Conservation (phyloP, 2,888 invertebrate species). For the Dinocampus coccinellae region DNA sequence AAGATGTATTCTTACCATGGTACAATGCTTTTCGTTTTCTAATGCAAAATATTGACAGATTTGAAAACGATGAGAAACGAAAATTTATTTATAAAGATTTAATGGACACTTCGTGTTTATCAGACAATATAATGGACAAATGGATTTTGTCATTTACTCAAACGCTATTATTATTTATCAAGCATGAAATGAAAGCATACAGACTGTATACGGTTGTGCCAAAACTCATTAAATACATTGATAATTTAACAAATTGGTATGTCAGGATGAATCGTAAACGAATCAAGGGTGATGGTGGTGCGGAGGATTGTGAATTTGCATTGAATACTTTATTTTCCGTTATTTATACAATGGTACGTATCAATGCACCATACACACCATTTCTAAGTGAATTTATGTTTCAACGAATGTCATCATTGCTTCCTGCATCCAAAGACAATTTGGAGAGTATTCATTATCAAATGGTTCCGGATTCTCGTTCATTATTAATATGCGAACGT, state of each 20-base stretch:
- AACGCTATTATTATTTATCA: conserved; percentile 88
- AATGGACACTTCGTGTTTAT: conserved; percentile 46
- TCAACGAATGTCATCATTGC: conserved; percentile 83
- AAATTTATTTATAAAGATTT: conserved; percentile 66
- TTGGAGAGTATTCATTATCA: conserved; percentile 91
- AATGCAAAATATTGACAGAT: conserved; percentile 91
- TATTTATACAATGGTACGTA: conserved; percentile 86
- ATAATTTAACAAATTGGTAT: conserved; percentile 99
- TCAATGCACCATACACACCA: conserved; percentile 98
- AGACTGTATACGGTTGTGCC: conserved; percentile 96
- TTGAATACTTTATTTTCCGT: conserved; percentile 91
- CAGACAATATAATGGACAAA: conserved; percentile 90
- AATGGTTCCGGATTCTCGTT: conserved; percentile 84
- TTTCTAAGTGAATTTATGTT: conserved; percentile 97
- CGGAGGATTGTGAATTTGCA: conserved; percentile 85
- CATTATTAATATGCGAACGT: conserved; percentile 80
- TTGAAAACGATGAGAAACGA: conserved; percentile 77
- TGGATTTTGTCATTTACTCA: conserved; percentile 99
- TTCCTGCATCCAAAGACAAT: conserved; percentile 71
- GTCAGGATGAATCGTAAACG: conserved; percentile 96
- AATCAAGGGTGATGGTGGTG: conserved; percentile 91
- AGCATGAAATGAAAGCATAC: conserved; percentile 94
- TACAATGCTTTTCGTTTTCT: conserved; percentile 93
- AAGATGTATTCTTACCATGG: conserved; percentile 99
- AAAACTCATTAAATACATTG: conserved; percentile 93